Conservation (phyloP, 2,797 vertebrate species). For the Lophius americanus region DNA sequence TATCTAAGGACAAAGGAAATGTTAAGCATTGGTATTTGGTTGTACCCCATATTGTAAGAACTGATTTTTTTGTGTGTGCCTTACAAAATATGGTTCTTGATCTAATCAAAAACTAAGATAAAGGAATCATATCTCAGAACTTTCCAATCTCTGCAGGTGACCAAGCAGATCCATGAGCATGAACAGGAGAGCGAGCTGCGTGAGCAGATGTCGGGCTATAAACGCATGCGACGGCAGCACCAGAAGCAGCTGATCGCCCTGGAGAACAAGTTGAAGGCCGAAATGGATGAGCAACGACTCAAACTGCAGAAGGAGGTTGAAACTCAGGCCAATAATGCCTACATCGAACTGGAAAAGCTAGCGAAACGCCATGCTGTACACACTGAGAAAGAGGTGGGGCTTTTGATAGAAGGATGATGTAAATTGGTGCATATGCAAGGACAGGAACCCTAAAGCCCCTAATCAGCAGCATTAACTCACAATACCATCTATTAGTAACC, state of each 20-base stretch:
- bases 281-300: constrained; percentile 99
- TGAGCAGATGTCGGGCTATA: constrained; percentile 99
- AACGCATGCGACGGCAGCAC: constrained; percentile 99
- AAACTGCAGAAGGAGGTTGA: constrained; percentile 99
- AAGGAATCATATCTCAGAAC: background rate
- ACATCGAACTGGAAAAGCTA: constrained; percentile 99
- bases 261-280: constrained; percentile 99
- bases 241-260: constrained; percentile 99
- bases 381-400: constrained; percentile 94
- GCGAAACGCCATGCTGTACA: constrained; percentile 95
- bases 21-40: background rate
- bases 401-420: background rate
- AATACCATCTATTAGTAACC: background rate
- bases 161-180: constrained; percentile 99
- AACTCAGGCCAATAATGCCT: constrained; percentile 99
- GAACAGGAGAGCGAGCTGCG: constrained; percentile 99
- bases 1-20: background rate
- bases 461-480: constrained; percentile 21
- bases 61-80: background rate
- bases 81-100: fast-evolving
- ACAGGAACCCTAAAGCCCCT: constrained; percentile 20
- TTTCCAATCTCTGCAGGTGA: constrained; percentile 84
- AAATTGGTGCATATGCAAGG: constrained; percentile 2
- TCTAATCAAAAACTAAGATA: background rate
- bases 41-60: too few relatives aligned